Base-by-base conservation (phyloP, 2,797 vertebrate genomes). In the Phalloptychus januarius region DNA sequence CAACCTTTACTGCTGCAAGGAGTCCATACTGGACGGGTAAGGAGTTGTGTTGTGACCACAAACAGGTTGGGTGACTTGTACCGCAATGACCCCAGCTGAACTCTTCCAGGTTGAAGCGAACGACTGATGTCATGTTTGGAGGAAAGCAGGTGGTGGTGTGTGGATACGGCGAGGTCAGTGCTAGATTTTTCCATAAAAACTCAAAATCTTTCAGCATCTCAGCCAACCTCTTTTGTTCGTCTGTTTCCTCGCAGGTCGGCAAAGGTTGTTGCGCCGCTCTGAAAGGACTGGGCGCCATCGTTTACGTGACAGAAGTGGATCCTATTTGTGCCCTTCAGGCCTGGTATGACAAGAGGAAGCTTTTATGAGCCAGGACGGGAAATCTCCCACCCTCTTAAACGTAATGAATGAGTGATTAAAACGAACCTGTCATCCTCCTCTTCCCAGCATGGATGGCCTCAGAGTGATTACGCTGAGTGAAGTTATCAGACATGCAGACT, bases 281-380 rank as follows among this genome's bases (percentile, higher is more conserved):
- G 69, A 98, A 97, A 89, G 97, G 97, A 15, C 89, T 99, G 96
- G 96, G 97, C 50, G 95, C 97, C 74, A 91, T 99, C 15, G 96
- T 98, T 4, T 97, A 97, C 25, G 95, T 99, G 72, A 98, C 98
- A 8, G 98, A 98, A 92, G 97, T 97, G 42, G 97, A 99, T 85
- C 97, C 98, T 50, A 98, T 99, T 87, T 99, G 98, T 75, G 97
- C 97, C 86, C 96, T 99, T 45, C 97, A 99, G 92, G 97, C 97
- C 85, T 97, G 97, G 98, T 99, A 96, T 94, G 96, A 87, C 61
- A 71, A 56, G 33, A 77, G 25, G 40, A 80, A 56, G 61, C 71
- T 79, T 85, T 81, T 71, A 87, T 71, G 67, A 40, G 71, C 79
- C 75, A 38, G 69, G 56, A 77, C 74, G 40, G 36, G 16, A 74